Percentiles rank a stretch among this genome's conserved stretches.
Conservation (phyloP, 2,797 vertebrate genomes). For the Periparus ater region DNA sequence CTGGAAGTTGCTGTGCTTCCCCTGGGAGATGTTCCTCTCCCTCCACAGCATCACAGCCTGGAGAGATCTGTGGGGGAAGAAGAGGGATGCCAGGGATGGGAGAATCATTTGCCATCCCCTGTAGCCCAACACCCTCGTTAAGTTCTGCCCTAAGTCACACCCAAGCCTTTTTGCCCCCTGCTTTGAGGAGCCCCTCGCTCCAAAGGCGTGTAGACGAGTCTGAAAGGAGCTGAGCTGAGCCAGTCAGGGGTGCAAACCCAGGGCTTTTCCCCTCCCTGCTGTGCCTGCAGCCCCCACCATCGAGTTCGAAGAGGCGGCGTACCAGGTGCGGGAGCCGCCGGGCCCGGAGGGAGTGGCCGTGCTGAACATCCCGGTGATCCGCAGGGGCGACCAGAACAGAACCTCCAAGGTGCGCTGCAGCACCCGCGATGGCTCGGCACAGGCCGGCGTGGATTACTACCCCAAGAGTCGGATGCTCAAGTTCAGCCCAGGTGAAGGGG, state of each 20-base stretch:
- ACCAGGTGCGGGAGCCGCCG: conserved; percentile 90
- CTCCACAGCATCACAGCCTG: background rate
- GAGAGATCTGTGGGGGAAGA: background rate
- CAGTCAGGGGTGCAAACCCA: background rate
- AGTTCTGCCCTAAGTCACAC: background rate
- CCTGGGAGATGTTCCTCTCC: background rate
- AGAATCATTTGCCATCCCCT: background rate
- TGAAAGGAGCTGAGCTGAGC: background rate
- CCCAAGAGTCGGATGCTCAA: conserved; percentile 93
- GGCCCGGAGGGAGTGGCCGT: conserved; percentile 87
- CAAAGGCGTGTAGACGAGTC: background rate
- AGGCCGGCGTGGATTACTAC: conserved; percentile 96
- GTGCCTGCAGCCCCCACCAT: conserved; percentile 88
- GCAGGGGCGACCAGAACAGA: conserved; percentile 91
- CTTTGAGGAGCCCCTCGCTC: background rate
- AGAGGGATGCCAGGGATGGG: background rate
- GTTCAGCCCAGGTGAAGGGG: conserved; percentile 88
- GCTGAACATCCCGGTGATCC: conserved; percentile 87
- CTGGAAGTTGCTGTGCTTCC: background rate
- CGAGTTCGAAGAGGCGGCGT: conserved; percentile 91
- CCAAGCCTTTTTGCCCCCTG: background rate
- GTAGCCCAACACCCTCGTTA: background rate
- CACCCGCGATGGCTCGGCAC: conserved; percentile 96
- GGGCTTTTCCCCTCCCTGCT: background rate
- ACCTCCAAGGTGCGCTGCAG: conserved; percentile 96